These are phyloP conservation scores for Lithosia quadra DNA, from an alignment of 2,888 invertebrate genomes.

Conservation along the genomic window DNA sequence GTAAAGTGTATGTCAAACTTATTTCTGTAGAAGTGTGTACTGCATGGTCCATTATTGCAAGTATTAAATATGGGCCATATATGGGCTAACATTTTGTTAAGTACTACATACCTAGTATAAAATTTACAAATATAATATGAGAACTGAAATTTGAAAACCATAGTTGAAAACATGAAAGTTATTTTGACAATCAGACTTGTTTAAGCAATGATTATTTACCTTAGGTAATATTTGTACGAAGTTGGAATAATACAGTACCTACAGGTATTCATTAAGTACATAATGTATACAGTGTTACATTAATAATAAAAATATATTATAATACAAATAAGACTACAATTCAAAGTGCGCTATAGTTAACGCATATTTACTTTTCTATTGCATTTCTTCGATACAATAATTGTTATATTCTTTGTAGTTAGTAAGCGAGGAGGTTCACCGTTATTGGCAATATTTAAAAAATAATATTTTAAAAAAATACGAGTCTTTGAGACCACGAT, in stretches of 20 bases:
- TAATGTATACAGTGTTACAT: slow-evolving; percentile 34
- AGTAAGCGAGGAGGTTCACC: background rate
- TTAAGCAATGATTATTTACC: slow-evolving; percentile 21
- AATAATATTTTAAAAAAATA: background rate
- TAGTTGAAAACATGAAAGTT: background rate
- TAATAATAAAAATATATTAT: slow-evolving; percentile 15
- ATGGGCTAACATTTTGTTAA: no score
- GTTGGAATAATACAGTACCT: slow-evolving; percentile 21
- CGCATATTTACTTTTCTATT: slow-evolving; percentile 31
- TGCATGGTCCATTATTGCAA: background rate
- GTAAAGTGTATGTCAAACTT: background rate
- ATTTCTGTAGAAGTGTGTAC: background rate
- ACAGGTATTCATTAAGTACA: slow-evolving; percentile 32
- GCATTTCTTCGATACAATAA: slow-evolving; percentile 3
- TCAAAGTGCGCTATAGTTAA: slow-evolving; percentile 16
- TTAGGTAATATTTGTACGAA: slow-evolving; percentile 17
- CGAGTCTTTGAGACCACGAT: background rate
- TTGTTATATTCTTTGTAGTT: background rate
- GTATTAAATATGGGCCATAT: background rate
- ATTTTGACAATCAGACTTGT: slow-evolving; percentile 1
- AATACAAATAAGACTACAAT: slow-evolving; percentile 7
- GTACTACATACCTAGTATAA: background rate
- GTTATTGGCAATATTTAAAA: background rate
- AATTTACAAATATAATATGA: background rate
- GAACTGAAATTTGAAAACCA: background rate